A percentile compares a stretch with the other conserved stretches of the same genome.
Conservation (phyloP, 2,113 vertebrate genomes). For the Gnathochromis pfefferi region DNA sequence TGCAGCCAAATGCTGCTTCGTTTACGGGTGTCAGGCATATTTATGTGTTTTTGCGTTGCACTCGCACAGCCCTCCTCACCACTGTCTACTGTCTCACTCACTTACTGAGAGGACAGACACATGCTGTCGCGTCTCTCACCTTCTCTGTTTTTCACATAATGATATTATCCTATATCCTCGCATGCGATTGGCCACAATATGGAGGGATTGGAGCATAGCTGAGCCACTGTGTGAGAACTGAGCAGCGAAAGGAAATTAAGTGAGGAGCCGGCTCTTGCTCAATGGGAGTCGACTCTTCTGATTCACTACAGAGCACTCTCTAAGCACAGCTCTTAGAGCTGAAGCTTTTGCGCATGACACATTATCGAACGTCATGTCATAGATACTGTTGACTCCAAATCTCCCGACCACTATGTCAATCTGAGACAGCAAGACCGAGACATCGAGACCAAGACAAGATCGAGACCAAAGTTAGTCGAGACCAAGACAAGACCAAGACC, state of each 20-base stretch:
- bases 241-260: neutral
- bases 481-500: neutral
- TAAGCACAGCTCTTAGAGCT: too few species aligned
- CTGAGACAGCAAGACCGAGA: too few species aligned
- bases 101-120: neutral
- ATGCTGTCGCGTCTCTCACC: neutral
- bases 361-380: too few species aligned
- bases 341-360: too few species aligned
- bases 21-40: neutral
- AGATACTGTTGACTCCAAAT: too few species aligned
- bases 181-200: neutral
- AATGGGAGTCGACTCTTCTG: neutral
- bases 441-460: neutral
- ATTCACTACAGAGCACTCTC: too few species aligned
- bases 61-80: neutral
- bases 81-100: neutral
- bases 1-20: neutral
- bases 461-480: neutral
- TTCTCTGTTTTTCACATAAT: neutral
- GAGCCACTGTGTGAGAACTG: neutral
- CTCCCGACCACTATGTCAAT: too few species aligned
- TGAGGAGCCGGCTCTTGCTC: neutral
- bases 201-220: neutral
- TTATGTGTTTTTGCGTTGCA: neutral
- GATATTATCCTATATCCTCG: neutral